These are phyloP conservation scores for Sthenelais limicola DNA, from an alignment of 2,888 invertebrate genomes.

Conservation along the genomic window DNA sequence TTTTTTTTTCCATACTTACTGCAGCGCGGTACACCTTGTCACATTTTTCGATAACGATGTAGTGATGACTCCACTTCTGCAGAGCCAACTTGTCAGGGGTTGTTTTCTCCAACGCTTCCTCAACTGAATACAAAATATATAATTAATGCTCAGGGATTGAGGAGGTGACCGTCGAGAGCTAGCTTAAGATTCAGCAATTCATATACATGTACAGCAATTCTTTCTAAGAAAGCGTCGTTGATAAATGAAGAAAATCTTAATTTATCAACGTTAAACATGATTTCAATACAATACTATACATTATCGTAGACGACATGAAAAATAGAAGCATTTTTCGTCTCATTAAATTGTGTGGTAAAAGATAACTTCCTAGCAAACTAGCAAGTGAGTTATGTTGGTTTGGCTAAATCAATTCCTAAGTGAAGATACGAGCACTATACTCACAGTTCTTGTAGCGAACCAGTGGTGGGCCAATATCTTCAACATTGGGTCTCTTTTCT, in stretches of 20 bases:
- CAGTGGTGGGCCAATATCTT: neutral
- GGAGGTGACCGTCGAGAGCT: too few relatives aligned
- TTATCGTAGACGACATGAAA: too few relatives aligned
- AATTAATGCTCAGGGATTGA: neutral
- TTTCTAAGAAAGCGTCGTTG: neutral
- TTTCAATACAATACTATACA: neutral
- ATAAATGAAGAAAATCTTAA: neutral
- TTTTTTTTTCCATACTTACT: constrained; percentile 14
- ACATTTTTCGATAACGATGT: neutral
- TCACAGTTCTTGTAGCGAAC: neutral
- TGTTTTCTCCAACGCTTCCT: constrained; percentile 5
- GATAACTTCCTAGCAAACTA: too few relatives aligned
- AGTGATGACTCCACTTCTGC: constrained; percentile 5
- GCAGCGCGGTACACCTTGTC: constrained; percentile 1
- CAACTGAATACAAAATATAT: neutral
- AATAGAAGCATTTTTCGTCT: too few relatives aligned
- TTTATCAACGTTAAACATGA: neutral
- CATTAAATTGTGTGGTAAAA: too few relatives aligned
- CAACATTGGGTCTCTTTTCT: neutral
- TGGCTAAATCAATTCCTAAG: too few relatives aligned
- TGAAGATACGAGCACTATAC: neutral
- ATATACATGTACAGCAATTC: too few relatives aligned
- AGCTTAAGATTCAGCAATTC: too few relatives aligned
- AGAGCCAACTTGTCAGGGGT: neutral
- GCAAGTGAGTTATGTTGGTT: too few relatives aligned